A percentile compares a stretch with the other conserved stretches of the same genome.
phyloP scores from a whole-genome alignment of 2,113 vertebrate genomes.

The Polypterus bichir region DNA sequence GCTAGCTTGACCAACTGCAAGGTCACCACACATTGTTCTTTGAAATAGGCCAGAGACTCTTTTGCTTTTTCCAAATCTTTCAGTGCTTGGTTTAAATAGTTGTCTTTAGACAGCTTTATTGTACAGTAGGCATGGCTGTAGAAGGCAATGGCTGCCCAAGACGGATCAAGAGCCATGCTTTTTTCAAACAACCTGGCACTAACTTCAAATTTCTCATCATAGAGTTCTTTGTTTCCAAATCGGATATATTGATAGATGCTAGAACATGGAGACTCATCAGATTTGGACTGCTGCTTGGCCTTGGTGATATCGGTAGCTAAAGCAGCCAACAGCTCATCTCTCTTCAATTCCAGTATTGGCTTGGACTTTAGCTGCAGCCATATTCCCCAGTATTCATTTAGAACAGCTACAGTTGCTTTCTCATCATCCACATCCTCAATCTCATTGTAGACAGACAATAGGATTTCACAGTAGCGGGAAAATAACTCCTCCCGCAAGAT shows the following conservation, averaged over 20 bases:
- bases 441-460: slow-evolving; percentile 8
- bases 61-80: slow-evolving; percentile 9
- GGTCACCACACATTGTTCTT: background rate
- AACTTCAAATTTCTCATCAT: background rate
- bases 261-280: slow-evolving; percentile 9
- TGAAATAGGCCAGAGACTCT: slow-evolving; percentile 7
- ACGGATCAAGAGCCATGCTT: slow-evolving; percentile 8
- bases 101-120: background rate
- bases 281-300: background rate
- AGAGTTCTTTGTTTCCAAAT: slow-evolving; percentile 15
- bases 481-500: slow-evolving; percentile 16
- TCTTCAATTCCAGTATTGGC: slow-evolving; percentile 11
- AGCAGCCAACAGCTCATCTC: slow-evolving; percentile 4
- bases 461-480: slow-evolving; percentile 15
- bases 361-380: slow-evolving; percentile 25
- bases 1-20: slow-evolving; percentile 12
- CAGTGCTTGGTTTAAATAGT: slow-evolving; percentile 1
- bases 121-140: slow-evolving; percentile 17
- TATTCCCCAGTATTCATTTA: slow-evolving; percentile 17
- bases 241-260: slow-evolving; percentile 20
- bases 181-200: slow-evolving; percentile 11
- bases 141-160: slow-evolving; percentile 12
- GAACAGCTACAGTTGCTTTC: slow-evolving; percentile 27
- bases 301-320: slow-evolving; percentile 8
- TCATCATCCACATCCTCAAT: background rate